Conservation (phyloP, 1,140 invertebrate species). For the Pseudachorutes palmiensis region DNA sequence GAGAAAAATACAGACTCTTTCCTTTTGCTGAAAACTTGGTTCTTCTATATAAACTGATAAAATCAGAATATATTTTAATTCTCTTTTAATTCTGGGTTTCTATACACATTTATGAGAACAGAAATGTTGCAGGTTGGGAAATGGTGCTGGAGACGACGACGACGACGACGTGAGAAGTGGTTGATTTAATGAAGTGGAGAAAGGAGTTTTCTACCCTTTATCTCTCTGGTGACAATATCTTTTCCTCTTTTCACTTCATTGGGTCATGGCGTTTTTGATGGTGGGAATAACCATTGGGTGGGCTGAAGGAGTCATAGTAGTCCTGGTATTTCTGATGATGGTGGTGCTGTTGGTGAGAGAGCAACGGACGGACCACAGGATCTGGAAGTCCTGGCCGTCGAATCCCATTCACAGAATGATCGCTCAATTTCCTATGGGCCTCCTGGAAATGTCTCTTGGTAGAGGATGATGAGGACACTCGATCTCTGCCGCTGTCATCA, state of each 20-base stretch:
- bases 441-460: neutral
- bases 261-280: slow-evolving; percentile 1
- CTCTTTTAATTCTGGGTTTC: too few species aligned
- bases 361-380: too few species aligned
- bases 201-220: neutral
- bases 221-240: neutral
- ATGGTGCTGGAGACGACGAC: too few species aligned
- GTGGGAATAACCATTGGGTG: neutral
- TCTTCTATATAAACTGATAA: too few species aligned
- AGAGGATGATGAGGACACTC: neutral
- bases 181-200: slow-evolving; percentile 1
- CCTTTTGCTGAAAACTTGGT: too few species aligned
- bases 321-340: neutral
- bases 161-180: too few species aligned
- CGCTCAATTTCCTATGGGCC: neutral
- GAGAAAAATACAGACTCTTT: too few species aligned
- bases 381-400: neutral
- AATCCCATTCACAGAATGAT: neutral
- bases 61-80: too few species aligned
- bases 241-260: slow-evolving; percentile 9
- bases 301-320: neutral
- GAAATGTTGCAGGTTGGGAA: too few species aligned
- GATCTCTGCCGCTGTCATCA: neutral
- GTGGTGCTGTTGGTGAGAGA: neutral
- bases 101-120: too few species aligned